Conservation (phyloP, 2,888 invertebrate species). For the Branchinecta sandiegonensis region DNA sequence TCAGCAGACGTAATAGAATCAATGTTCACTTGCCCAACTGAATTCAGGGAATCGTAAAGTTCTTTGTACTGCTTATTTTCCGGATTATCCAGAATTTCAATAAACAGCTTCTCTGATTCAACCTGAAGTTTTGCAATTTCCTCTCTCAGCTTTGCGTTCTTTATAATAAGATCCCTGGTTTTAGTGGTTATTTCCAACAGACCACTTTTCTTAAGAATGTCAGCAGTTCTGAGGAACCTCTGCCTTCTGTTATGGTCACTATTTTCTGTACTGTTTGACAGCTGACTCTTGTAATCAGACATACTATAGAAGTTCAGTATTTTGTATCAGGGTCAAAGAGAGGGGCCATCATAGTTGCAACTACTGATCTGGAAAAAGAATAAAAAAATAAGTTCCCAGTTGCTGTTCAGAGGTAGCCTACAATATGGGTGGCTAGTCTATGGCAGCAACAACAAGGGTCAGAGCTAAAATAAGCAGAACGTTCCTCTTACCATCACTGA, state of each 20-base stretch:
- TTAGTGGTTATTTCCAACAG: background rate
- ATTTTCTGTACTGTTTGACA: conserved; percentile 4
- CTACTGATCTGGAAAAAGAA: no score
- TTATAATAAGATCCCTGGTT: conserved; percentile 8
- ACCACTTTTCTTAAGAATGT: conserved; percentile 14
- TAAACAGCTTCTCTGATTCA: background rate
- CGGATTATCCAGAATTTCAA: background rate
- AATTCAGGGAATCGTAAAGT: background rate
- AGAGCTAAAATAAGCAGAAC: no score
- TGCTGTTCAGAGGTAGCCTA: no score
- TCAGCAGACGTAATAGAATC: conserved; percentile 7
- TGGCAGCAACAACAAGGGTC: no score
- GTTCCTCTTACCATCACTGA: no score
- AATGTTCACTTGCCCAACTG: conserved; percentile 9
- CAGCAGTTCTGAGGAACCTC: background rate
- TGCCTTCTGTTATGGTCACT: conserved; percentile 12
- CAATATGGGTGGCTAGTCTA: no score
- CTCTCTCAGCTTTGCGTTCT: background rate
- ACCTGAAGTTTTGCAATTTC: background rate
- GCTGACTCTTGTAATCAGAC: conserved; percentile 7
- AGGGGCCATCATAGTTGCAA: no score
- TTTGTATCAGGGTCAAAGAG: no score
- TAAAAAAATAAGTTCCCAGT: no score
- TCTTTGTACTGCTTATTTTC: conserved; percentile 11
- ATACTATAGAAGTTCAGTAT: background rate